These are phyloP conservation scores for Protula sp. DNA, from an alignment of 2,888 invertebrate species.

Conservation along the genomic window DNA sequence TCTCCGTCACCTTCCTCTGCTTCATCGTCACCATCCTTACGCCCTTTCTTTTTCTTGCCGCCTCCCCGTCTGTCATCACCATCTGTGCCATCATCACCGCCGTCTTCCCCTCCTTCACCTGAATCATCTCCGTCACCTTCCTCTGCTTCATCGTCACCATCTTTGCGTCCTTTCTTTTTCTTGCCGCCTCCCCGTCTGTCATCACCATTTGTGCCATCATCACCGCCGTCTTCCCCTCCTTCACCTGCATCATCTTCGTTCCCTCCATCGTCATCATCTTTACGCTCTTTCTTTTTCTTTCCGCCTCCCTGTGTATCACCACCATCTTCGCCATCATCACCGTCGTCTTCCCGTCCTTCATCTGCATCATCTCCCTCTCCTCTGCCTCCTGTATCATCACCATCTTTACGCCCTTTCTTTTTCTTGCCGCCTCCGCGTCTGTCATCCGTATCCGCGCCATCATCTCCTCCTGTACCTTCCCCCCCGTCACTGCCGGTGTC, in stretches of 20 bases:
- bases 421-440: conserved; percentile 2
- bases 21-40: too few relatives aligned
- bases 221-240: neutral
- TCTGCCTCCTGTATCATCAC: conserved; percentile 7
- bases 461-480: neutral
- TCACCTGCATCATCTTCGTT: neutral
- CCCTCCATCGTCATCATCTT: neutral
- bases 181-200: too few relatives aligned
- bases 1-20: too few relatives aligned
- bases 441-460: neutral
- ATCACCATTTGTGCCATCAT: neutral
- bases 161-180: too few relatives aligned
- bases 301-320: conserved; percentile 2
- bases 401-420: neutral
- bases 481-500: too few relatives aligned
- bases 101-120: too few relatives aligned
- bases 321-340: too few relatives aligned
- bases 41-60: too few relatives aligned
- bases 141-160: too few relatives aligned
- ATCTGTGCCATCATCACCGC: too few relatives aligned
- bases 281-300: neutral
- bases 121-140: too few relatives aligned
- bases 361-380: conserved; percentile 6
- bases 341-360: neutral
- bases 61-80: too few relatives aligned